Base-by-base conservation (phyloP, 1,140 invertebrate species). In the Radopholus similis region DNA sequence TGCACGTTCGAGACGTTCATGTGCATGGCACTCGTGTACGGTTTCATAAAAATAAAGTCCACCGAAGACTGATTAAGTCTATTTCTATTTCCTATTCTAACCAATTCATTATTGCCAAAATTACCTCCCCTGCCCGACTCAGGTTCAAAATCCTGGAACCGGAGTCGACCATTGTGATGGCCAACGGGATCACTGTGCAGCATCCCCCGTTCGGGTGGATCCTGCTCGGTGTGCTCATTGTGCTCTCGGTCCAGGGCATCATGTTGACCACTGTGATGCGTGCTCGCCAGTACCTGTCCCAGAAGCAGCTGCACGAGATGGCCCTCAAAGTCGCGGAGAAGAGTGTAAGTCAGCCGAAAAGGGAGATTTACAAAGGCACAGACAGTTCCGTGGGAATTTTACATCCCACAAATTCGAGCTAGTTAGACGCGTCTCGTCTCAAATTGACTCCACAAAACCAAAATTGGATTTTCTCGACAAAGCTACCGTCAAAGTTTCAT, bases 301-400 rank as follows among this genome's bases (percentile, higher is more conserved):
- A 44, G 40, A 74, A 75, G 28, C 21, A 56, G 11, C 26, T 74
- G 34, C 71, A 73, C 51, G 74, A 70, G 35, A 54, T 73, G 68
- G 74, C 76, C 23, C 47, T 73, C 38, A 71, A 77, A 38, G 72
- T 73, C 3, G 72, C 72, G 23, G 57, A 73, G 38, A 69, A 59
- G 35, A 76, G 73, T 34, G 72, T 73, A 73, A 69, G 58, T 73
- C n/a, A n/a, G n/a, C n/a, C n/a, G n/a, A n/a, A n/a, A n/a, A n/a
- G n/a, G n/a, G n/a, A n/a, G n/a, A n/a, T n/a, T n/a, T n/a, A n/a
- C n/a, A n/a, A n/a, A n/a, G n/a, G n/a, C n/a, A n/a, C n/a, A n/a
- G n/a, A n/a, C n/a, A n/a, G n/a, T n/a, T n/a, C n/a, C n/a, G n/a
- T n/a, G n/a, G n/a, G n/a, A 42, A 42, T 42, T 42, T 42, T 42